Evolutionary conservation across 53 echinoderm and acorn worm species (phyloP), one percentile per base, ranked within the genome.

Genomic region (Pentamera pediparva): DNA sequence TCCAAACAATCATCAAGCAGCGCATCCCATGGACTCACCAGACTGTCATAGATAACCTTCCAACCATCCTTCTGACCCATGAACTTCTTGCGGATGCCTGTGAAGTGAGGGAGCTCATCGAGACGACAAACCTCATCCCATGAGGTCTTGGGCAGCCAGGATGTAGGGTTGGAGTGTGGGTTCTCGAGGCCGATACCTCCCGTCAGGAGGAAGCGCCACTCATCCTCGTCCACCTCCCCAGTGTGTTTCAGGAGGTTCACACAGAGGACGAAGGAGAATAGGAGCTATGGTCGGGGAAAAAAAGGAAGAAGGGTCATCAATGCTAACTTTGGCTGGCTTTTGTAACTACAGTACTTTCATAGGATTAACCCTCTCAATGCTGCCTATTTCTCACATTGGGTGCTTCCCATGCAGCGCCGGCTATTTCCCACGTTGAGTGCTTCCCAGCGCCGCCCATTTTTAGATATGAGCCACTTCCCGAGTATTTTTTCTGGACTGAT

Each of bases 61-160:
- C 98, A 98, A 15, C 91, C 98, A 38, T 98, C 98, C 69, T 98
- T 98, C 86, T 96, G 98, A 6, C 88, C 98, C 3, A 89, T 91
- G 78, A 98, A 98, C 78, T 89, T 98, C 84, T 98, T 98, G 13
- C 98, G 45, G 39, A 98, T 86, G 30, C 92, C 92, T 10, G 32
- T 63, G 78, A 98, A 98, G 56, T 83, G 78, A 2, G 91, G 85
- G 78, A 98, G 51, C 19, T 91, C 98, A 51, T 91, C 90, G 1
- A 75, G 55, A 48, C 90, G 85, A 52, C 90, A 91, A 49, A 91
- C 58, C 71, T 91, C 88, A 60, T 90, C 96, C 98, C 98, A 98
- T 20, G 98, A 91, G 37, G 83, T 75, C 12, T 83, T 67, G 1
- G 98, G 98, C 32, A 98, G 81, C 98, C 98, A 98, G 37, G 98